Evolutionary conservation across 30 jellyfish, hydroid and myxozoan genomes (phyloP), one percentile per base, ranked within the genome.

Genomic region (Phacellophora camtschatica): DNA sequence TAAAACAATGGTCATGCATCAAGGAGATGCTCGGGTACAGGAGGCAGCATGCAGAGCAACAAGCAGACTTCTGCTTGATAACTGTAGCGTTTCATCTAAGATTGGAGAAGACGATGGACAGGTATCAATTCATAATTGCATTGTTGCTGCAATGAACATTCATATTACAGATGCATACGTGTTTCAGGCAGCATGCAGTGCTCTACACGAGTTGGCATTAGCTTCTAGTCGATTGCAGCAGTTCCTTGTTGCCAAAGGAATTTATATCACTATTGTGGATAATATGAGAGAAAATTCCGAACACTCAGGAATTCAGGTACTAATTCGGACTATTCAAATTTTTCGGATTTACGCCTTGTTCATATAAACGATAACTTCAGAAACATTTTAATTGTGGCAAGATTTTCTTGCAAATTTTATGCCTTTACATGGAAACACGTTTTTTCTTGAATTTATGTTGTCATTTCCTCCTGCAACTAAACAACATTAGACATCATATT

Each of bases 21-120:
- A 58, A 29, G 99, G 74, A 54, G 88, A 85, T 53, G 97, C 87
- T 5, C 84, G 48, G 22, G 83, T 85, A 32, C 99, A 93, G 48
- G 88, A 82, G 36, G 88, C 85, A 1, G 97, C 94, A 4, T 93
- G 99, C 86, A 42, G 89, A 13, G 82, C 95, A 3, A 81, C 86
- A 3, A 43, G 84, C 66, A 29, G 80, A 20, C 80, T 95, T 12
- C 64, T 93, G n/a, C 82, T 61, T 3, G 36, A 33, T 46, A 77
- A 68, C 78, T 88, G 90, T 10, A 22, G 75, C 42, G 76, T 62
- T 27, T 83, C 53, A 18, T 43, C 64, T 28, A 23, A 69, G 33
- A 93, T 93, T 11, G 99, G 99, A 27, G 99, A 93, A 77, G 94
- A 69, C 16, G 94, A 83, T 16, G 85, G 69, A 19, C 87, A 83